Evolutionary conservation across 2,888 invertebrate species (phyloP).

Genomic region (Notocelia uddmanniana): DNA sequence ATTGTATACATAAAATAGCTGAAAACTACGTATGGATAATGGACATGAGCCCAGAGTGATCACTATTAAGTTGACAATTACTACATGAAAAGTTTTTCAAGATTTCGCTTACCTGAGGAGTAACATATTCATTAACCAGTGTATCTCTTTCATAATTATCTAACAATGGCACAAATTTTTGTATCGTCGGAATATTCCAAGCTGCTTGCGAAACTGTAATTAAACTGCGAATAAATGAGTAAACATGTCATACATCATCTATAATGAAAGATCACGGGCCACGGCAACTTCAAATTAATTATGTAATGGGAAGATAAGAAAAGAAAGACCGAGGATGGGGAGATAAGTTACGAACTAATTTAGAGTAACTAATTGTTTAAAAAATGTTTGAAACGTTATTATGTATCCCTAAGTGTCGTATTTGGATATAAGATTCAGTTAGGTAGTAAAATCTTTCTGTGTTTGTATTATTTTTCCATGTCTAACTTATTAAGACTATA

Average conservation of each 20-base stretch:
- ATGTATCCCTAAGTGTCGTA: no score
- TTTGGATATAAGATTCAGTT: no score
- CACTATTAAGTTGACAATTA: not conserved
- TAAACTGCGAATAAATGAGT: constrained; percentile 83
- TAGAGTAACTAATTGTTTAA: no score
- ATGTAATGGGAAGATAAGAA: constrained; percentile 10
- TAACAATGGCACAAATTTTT: constrained; percentile 89
- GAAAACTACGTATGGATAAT: no score
- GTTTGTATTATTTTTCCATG: no score
- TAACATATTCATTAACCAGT: constrained; percentile 90
- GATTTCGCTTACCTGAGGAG: constrained; percentile 79
- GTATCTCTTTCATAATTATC: constrained; percentile 95
- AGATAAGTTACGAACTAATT: not conserved
- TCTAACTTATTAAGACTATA: no score
- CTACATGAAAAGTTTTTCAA: not conserved
- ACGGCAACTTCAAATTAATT: constrained; percentile 13
- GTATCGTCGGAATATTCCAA: constrained; percentile 90
- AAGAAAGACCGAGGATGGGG: no score
- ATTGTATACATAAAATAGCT: no score
- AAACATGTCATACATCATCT: constrained; percentile 47
- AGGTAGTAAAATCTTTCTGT: no score
- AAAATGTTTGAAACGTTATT: no score
- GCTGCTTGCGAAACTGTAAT: constrained; percentile 87
- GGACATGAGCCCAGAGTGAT: no score
- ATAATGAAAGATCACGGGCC: not conserved